Evolutionary conservation across 2,113 vertebrate genomes (phyloP).

Genomic region (Lethenteron camtschaticum): DNA sequence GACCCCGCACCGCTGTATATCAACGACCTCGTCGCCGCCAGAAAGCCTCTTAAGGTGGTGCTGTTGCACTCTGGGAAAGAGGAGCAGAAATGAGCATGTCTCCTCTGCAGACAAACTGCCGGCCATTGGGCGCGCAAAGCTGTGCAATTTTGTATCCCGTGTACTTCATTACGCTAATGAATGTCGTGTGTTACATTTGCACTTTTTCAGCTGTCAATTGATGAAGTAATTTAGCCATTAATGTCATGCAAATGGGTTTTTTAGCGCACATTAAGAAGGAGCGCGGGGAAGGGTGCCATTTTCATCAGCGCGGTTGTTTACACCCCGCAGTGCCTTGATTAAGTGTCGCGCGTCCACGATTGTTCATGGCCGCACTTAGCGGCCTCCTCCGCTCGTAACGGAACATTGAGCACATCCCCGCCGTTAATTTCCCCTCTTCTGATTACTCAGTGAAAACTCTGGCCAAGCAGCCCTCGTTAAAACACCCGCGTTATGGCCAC

Average conservation of each 20-base stretch:
- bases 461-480: too few relatives aligned
- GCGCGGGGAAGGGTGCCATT: background rate
- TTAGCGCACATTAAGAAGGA: background rate
- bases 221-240: background rate
- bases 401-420: slow-evolving; percentile 3
- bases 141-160: too few relatives aligned
- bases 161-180: background rate
- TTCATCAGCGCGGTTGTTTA: background rate
- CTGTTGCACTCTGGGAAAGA: too few relatives aligned
- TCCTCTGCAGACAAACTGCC: too few relatives aligned
- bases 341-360: background rate
- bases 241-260: slow-evolving; percentile 1
- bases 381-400: slow-evolving; percentile 1
- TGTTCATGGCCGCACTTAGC: slow-evolving; percentile 3
- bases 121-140: too few relatives aligned
- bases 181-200: background rate
- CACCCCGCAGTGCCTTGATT: slow-evolving; percentile 1
- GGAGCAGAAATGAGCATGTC: too few relatives aligned
- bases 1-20: too few relatives aligned
- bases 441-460: background rate
- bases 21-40: too few relatives aligned
- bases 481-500: too few relatives aligned
- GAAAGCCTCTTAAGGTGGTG: too few relatives aligned
- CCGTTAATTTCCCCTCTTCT: slow-evolving; percentile 4
- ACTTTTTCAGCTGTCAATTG: background rate